Percentiles rank a stretch among this genome's conserved stretches.
Conservation (phyloP, 2,113 vertebrate species). For the Copsychus sechellarum region DNA sequence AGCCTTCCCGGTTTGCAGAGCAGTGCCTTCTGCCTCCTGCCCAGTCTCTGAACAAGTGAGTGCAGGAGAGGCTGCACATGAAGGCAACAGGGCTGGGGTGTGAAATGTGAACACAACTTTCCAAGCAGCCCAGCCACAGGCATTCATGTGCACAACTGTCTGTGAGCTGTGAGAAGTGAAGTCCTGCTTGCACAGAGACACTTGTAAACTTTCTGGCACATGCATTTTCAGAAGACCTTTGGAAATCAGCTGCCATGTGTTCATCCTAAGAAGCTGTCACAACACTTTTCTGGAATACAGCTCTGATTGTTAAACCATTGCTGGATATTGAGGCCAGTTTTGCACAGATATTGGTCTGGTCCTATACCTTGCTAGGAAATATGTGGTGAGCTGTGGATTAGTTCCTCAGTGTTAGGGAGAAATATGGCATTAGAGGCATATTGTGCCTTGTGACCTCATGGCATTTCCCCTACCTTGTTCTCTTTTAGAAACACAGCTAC, state of each 20-base stretch:
- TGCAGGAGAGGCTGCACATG: neutral
- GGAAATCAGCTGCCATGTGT: neutral
- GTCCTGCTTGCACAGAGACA: neutral
- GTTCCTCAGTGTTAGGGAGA: neutral
- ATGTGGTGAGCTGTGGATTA: neutral
- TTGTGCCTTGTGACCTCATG: rapidly evolving
- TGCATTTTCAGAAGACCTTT: neutral
- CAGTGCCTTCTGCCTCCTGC: neutral
- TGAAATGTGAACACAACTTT: neutral
- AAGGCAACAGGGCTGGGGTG: rapidly evolving
- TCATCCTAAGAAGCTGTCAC: neutral
- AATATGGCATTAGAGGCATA: neutral
- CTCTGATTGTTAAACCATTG: neutral
- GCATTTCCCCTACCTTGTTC: neutral
- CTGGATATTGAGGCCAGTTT: neutral
- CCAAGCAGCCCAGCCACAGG: neutral
- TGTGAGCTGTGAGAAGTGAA: neutral
- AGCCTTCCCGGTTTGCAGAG: neutral
- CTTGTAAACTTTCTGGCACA: neutral
- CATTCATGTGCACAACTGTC: neutral
- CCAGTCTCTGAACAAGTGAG: neutral
- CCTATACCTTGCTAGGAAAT: neutral
- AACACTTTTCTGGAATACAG: neutral
- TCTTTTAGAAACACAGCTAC: neutral
- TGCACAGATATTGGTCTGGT: neutral